Conservation (phyloP, 1,140 invertebrate genomes). For the Pogonus chalceus region DNA sequence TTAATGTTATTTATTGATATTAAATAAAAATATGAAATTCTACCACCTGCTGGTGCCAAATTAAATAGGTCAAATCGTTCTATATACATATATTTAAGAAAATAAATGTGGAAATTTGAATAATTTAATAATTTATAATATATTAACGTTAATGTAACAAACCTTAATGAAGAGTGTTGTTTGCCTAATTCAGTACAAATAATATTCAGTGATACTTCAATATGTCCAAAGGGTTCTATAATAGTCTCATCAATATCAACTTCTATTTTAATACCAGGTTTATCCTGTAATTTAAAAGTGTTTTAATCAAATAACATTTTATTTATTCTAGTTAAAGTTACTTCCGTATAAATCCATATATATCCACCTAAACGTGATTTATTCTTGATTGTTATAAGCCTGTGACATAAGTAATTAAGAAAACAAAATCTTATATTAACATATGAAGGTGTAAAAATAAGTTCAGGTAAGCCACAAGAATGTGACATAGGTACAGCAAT, state of each 20-base stretch:
- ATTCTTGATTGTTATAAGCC: constrained; percentile 26
- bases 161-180: constrained; percentile 22
- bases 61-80: too few relatives aligned
- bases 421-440: constrained; percentile 28
- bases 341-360: constrained; percentile 13
- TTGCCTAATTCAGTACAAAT: constrained; percentile 24
- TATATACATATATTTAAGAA: too few relatives aligned
- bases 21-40: too few relatives aligned
- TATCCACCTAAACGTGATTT: constrained; percentile 28
- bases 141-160: not conserved
- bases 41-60: too few relatives aligned
- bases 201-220: constrained; percentile 22
- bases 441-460: constrained; percentile 25
- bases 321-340: not conserved
- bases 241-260: not conserved
- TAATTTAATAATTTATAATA: too few relatives aligned
- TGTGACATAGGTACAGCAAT: too few relatives aligned
- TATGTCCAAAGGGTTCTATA: constrained; percentile 20
- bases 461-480: constrained; percentile 25
- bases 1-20: too few relatives aligned
- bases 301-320: not conserved
- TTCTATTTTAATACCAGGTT: not conserved
- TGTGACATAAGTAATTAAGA: constrained; percentile 27
- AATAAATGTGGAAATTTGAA: too few relatives aligned
- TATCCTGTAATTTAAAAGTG: not conserved